Evolutionary conservation across 35 echinoderm and acorn worm genomes (phyloP), one percentile per base, ranked within the genome.

Genomic region (Apostichopus japonicus): DNA sequence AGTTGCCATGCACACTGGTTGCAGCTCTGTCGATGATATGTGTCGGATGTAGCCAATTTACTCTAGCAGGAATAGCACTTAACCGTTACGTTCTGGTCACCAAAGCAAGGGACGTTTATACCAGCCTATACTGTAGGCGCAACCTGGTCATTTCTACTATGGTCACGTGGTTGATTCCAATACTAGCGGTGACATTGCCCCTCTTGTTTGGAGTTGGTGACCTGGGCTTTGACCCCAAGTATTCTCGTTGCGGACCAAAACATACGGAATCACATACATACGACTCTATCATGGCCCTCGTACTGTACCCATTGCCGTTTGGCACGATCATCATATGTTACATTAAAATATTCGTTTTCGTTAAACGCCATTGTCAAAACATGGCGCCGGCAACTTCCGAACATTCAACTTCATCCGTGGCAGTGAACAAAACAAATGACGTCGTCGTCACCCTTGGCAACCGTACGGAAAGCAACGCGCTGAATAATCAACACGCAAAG

Each of bases 151-250:
- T 92, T 55, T 93, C 92, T 23, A 87, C 94, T 13, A 72, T 90
- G 21, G 15, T 94, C 16, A 92, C 91, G 15, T 98, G 96, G 96
- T 52, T 93, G 7, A 77, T 95, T 10, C 90, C 96, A 5, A 87
- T 98, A 5, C 25, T 98, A 24, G 87, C 93, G 6, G 92, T 92
- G 6, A 57, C 92, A 10, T 54, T 98, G 13, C 96, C 94, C 0
- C 89, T 87, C 0, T 15, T 95, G 14, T 86, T 93, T 27, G 93
- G 90, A 6, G 72, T 98, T 7, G 94, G 96, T 6, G 92, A 86
- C 1, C 79, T 98, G 24, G 96, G 96, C 10, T 98, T 95, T 55
- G 95, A 98, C 80, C 72, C 77, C 8, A 93, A 95, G 80, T 98
- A 98, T 92, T 90, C 87, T 53, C 80, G 82, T 10, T 98, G 96